phyloP scores from a whole-genome alignment of 2,797 vertebrate species.

The Cygnus olor region DNA sequence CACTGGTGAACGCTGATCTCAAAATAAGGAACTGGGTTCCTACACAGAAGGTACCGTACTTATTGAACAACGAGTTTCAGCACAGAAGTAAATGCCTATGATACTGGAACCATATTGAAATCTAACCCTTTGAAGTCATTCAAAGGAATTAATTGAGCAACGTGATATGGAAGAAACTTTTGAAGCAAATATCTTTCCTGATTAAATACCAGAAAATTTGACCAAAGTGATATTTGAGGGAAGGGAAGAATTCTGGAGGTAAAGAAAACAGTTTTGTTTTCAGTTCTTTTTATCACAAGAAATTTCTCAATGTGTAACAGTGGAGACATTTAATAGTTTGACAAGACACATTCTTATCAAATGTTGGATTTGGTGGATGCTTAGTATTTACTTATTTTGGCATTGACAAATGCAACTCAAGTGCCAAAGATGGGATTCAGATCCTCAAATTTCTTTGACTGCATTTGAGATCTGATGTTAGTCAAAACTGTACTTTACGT shows the following conservation, averaged over 20 bases:
- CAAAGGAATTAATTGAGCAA: not conserved
- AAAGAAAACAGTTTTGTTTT: not conserved
- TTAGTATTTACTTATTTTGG: not conserved
- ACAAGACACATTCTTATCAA: not conserved
- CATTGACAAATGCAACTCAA: not conserved
- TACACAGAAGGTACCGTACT: not conserved
- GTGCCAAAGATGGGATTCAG: not conserved
- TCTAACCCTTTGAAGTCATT: not conserved
- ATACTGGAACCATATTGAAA: not conserved
- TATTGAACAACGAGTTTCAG: not conserved
- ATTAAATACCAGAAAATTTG: not conserved
- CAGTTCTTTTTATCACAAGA: not conserved
- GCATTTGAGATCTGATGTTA: not conserved
- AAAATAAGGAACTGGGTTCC: not conserved
- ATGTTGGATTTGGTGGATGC: not conserved
- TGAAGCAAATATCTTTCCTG: not conserved
- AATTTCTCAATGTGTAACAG: not conserved
- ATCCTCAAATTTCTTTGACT: not conserved
- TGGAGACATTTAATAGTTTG: not conserved
- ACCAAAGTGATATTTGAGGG: not conserved
- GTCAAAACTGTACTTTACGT: not conserved
- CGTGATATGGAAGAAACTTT: not conserved
- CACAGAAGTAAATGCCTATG: not conserved
- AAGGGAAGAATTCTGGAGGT: not conserved
- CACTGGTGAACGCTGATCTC: not conserved